Conservation (phyloP, 2,113 vertebrate species). For the Ctenodactylus gundi region DNA sequence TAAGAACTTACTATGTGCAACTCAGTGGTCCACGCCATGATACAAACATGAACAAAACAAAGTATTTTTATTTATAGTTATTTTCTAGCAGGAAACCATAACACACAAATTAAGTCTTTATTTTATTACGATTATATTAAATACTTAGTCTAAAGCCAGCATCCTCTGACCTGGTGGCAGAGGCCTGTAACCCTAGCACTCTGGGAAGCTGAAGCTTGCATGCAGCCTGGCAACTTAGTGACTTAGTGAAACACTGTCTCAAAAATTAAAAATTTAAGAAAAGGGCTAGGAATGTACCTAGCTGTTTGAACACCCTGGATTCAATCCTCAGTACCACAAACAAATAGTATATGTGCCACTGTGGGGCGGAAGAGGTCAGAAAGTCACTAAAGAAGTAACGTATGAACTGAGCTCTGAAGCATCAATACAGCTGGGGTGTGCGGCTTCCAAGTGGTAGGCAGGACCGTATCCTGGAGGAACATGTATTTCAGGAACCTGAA, state of each 20-base stretch:
- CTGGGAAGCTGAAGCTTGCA: no score
- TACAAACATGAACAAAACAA: background rate
- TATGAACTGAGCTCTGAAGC: background rate
- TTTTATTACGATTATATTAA: background rate
- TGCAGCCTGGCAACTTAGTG: background rate
- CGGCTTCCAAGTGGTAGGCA: background rate
- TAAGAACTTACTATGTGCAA: background rate
- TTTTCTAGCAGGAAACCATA: constrained; percentile 2
- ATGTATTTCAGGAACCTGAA: background rate
- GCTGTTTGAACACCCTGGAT: no score
- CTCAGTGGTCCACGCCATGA: background rate
- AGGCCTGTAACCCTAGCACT: no score
- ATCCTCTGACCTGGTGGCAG: no score
- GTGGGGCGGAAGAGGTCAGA: background rate
- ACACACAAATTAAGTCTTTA: background rate
- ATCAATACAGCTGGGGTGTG: background rate
- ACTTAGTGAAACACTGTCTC: background rate
- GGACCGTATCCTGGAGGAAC: background rate
- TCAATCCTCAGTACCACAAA: background rate
- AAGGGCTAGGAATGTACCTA: background rate
- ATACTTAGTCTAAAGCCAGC: no score
- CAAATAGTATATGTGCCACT: background rate
- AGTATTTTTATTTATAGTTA: constrained; percentile 2
- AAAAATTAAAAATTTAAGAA: background rate
- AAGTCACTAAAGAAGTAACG: constrained; percentile 15